Evolutionary conservation across 2,113 vertebrate species (phyloP), one percentile per base, ranked within the genome.

Genomic region (Gila orcuttii): DNA sequence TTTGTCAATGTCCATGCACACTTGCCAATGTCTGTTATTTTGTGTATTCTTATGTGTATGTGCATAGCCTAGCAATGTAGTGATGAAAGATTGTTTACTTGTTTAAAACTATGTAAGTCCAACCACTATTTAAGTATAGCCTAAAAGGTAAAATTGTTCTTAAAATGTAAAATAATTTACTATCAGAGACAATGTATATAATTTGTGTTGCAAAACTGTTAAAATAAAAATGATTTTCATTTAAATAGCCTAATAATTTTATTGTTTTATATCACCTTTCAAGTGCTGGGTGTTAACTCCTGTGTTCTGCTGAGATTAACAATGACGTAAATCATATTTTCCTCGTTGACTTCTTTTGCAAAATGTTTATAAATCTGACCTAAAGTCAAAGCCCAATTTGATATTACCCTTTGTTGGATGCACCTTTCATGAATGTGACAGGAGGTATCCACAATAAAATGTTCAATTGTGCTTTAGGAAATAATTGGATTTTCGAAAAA

Each of bases 151-250:
- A 28, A 36, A 25, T 25, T 5, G 33, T 3, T 79, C 23, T 25
- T 62, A 23, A 59, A n/a, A 60, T 60, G 52, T 9, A 33, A 59
- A 78, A 39, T 39, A 79, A 39, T 57, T 33, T 59, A 36, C 4
- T 73, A 23, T 59, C 33, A 42, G 36, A 45, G 3, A 13, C 13
- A 25, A 79, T 79, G 6, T 60, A 2, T 60, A 39, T 79, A 0
- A 13, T 42, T 33, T 21, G 3, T 79, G 31, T 79, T 79, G 78
- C n/a, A 80, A 45, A 80, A 64, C 39, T 13, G 77, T 25, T 42
- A 0, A 17, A 79, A 80, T 64, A 47, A 64, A 80, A 60, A n/a
- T 25, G 0, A 60, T 9, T 80, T 36, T 80, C 4, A 47, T 80
- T 80, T 64, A 12, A 80, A 45, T 64, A 28, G 28, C 28, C 28